Evolutionary conservation across 2,113 vertebrate species (phyloP).

Genomic region (Macrotus californicus): DNA sequence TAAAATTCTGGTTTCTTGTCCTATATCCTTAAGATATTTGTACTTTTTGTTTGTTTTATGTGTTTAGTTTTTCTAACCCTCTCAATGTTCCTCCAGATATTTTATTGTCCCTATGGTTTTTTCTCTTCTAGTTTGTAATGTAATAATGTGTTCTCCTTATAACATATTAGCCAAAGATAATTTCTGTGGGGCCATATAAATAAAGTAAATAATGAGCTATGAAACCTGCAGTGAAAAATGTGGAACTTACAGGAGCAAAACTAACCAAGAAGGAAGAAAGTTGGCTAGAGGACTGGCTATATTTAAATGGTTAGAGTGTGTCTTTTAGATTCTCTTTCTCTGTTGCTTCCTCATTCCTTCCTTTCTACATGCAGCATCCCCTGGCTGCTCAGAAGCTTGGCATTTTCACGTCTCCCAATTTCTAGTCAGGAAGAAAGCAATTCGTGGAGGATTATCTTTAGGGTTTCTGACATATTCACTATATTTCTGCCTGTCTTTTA

Average conservation of each 20-base stretch:
- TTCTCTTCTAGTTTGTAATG: background rate
- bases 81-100: background rate
- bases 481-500: background rate
- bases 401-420: background rate
- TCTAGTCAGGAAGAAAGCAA: background rate
- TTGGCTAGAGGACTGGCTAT: background rate
- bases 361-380: background rate
- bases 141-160: background rate
- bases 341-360: background rate
- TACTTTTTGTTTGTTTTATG: background rate
- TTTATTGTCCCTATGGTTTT: background rate
- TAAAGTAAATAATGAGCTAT: background rate
- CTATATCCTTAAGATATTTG: background rate
- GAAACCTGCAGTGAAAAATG: background rate
- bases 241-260: background rate
- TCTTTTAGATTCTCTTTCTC: background rate
- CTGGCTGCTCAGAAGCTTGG: background rate
- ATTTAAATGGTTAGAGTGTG: background rate
- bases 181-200: background rate
- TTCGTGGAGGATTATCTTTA: no score
- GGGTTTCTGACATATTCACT: background rate
- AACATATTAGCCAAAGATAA: background rate
- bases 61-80: background rate
- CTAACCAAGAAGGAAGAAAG: background rate
- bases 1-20: background rate